Base-by-base conservation (phyloP, 2,113 vertebrate species). In the Caretta caretta region DNA sequence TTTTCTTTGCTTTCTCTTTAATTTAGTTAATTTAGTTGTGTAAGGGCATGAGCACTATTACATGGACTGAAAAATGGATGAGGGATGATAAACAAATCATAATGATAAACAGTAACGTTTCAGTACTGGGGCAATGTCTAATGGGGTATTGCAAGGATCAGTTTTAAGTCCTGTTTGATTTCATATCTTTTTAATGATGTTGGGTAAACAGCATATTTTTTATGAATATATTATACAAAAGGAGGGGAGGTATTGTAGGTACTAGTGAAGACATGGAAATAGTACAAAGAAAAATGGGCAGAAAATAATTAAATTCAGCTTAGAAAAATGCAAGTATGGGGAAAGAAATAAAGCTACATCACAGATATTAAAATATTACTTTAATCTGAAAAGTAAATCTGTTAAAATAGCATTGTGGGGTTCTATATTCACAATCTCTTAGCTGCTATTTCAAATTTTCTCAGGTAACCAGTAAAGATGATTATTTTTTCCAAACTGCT, bases 1-100 rank as follows among this genome's bases (percentile, higher is more conserved):
- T 94, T 50, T 95, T 97, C 95, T 93, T 96, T 93, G 62, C 65
- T 94, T 90, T 94, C 48, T 49, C n/a, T 94, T 96, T 95, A 97
- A 95, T 80, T 90, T 54, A 78, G 54, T 79, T 92, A 96, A 95
- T 95, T 94, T 72, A 94, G 81, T 96, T 97, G 93, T 90, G 4
- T 56, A 75, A 85, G 46, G 46, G n/a, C 35, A 89, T 88, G 78
- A 93, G 12, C n/a, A 72, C 35, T 72, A 81, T 89, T 1, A 1
- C 35, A 76, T 1, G 1, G 31, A 2, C 8, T 90, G 79, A 94
- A 95, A 96, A 97, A 94, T 24, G 88, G 80, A 90, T 83, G 84
- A 95, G 8, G 5, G 27, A 48, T 93, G 25, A 24, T 78, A 29
- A 76, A 48, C 38, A 76, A 78, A 78, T 90, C 78, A 46, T 84